Evolutionary conservation across 2,113 vertebrate species (phyloP).

Genomic region (Ophiodon elongatus): DNA sequence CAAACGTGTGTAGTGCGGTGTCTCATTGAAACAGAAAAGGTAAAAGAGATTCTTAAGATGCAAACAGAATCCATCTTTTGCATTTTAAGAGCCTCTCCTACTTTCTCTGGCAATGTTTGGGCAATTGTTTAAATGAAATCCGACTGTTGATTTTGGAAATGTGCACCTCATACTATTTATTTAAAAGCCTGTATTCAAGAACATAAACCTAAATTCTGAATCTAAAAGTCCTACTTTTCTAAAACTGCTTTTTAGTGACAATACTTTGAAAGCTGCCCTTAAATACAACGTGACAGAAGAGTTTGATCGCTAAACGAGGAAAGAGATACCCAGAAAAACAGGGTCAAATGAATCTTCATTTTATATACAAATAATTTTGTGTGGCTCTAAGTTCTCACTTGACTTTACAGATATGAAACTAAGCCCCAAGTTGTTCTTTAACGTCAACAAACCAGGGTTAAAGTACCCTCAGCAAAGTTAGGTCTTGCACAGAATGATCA

Average conservation of each 20-base stretch:
- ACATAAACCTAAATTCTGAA: neutral
- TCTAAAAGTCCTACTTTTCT: neutral
- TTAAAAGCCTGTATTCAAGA: neutral
- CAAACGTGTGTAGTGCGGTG: neutral
- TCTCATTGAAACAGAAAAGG: neutral
- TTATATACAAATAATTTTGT: neutral
- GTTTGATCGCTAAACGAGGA: neutral
- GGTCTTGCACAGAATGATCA: neutral
- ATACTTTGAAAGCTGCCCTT: neutral
- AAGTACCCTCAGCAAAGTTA: neutral
- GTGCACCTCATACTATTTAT: neutral
- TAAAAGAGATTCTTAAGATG: neutral
- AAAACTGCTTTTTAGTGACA: neutral
- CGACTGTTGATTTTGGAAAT: neutral
- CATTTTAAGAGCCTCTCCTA: neutral
- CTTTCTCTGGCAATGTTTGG: neutral
- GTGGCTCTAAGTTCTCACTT: neutral
- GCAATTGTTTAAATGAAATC: neutral
- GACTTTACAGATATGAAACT: conserved; percentile 1
- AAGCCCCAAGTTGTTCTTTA: conserved; percentile 41
- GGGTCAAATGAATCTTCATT: neutral
- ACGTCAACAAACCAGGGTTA: neutral
- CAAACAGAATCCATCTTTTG: neutral
- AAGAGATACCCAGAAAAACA: neutral
- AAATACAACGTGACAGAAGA: neutral